Evolutionary conservation across 2,888 invertebrate genomes (phyloP), one percentile per base, ranked within the genome.

Genomic region (Dasysyrphus tricinctus): DNA sequence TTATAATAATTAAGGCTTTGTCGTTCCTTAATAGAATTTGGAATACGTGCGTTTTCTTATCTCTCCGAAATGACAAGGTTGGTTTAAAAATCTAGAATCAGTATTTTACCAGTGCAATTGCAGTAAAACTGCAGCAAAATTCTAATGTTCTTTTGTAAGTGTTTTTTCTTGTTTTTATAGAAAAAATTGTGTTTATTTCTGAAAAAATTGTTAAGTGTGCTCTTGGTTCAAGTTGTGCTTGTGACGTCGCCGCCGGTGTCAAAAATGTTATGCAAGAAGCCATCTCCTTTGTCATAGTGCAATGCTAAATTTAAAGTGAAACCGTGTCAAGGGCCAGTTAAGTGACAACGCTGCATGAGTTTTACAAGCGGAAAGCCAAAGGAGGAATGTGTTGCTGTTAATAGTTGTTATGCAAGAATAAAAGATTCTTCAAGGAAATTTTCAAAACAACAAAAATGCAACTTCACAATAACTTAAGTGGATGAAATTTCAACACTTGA

Each of bases 181-280:
- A 14, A 44, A 29, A 16, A 65, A 12, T 56, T 57, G 29, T 24
- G 59, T 39, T 83, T 54, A 19, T 39, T 75, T 37, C n/a, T 70
- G 37, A 16, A 72, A 24, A 57, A 37, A 42, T 39, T 7, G 42
- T 73, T n/a, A 59, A 84, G 76, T 59, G 76, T 49, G 65, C 44
- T 39, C 59, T 73, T 67, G 37, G 44, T 49, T 72, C 16, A 51
- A 70, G 51, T 76, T 44, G 39, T 63, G 37, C 51, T 59, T 29
- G 54, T 70, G 61, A 24, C 19, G 51, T 54, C 12, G 42, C 44
- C 39, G 80, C 44, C 34, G 80, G 61, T 54, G 19, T 65, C 29
- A 65, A 51, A 59, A 42, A 49, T 76, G 77, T 85, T 85, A 80
- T 80, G 76, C 76, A 85, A 85, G 80, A 85, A 85, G 80, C 34